A percentile compares a stretch with the other conserved stretches of the same genome.
phyloP scores from a whole-genome alignment of 2,113 vertebrate species.

The Cryptomyrus ogoouensis region DNA sequence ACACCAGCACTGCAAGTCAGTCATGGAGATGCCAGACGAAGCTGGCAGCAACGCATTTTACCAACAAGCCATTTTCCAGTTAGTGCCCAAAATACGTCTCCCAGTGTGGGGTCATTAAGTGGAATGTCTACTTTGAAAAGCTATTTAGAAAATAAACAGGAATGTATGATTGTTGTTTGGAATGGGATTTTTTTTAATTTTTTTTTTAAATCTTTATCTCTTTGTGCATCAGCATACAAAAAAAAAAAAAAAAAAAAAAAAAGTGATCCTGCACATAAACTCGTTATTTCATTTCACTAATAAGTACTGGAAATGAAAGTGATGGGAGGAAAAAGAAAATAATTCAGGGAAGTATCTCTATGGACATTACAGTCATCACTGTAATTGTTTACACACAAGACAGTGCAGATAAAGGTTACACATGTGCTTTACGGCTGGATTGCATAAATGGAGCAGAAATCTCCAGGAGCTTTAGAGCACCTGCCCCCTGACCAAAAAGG shows the following conservation, averaged over 20 bases:
- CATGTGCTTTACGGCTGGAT: slow-evolving; percentile 47
- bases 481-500: slow-evolving; percentile 33
- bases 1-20: not conserved
- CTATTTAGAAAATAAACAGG: slow-evolving; percentile 32
- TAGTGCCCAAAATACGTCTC: not conserved
- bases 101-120: slow-evolving; percentile 13
- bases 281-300: slow-evolving; percentile 25
- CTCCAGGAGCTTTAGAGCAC: slow-evolving; percentile 8
- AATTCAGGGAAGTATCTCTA: slow-evolving; percentile 27
- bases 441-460: slow-evolving; percentile 54
- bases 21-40: not conserved
- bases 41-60: not conserved
- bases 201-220: not conserved
- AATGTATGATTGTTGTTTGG: slow-evolving; percentile 41
- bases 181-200: not conserved
- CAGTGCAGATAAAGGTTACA: slow-evolving; percentile 17
- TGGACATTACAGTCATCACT: slow-evolving; percentile 26
- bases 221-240: slow-evolving; percentile 15
- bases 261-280: slow-evolving; percentile 25
- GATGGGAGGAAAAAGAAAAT: not conserved
- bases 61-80: not conserved
- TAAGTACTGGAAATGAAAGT: slow-evolving; percentile 28
- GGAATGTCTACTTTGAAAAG: slow-evolving; percentile 35
- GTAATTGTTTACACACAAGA: slow-evolving; percentile 32
- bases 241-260: not conserved